phyloP scores from a whole-genome alignment of 2,797 vertebrate genomes.

The Xenops minutus region DNA sequence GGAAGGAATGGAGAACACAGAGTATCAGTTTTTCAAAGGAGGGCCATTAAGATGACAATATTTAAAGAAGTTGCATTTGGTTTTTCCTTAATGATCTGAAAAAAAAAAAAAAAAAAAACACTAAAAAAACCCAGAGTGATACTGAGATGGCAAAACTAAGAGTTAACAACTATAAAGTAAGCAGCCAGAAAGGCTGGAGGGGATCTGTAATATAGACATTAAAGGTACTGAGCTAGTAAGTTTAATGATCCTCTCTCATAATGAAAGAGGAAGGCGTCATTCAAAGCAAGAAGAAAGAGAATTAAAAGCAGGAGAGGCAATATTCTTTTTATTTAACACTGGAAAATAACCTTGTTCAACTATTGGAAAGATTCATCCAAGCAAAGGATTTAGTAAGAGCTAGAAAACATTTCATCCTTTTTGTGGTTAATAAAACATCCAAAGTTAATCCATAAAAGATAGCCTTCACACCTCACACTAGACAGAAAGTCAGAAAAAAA shows the following conservation, averaged over 20 bases:
- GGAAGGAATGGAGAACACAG: neutral
- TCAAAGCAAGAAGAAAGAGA: neutral
- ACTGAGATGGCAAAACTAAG: neutral
- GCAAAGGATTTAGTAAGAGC: neutral
- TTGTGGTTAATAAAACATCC: neutral
- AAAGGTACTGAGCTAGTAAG: neutral
- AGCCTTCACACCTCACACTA: neutral
- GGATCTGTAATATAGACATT: neutral
- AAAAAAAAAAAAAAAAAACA: neutral
- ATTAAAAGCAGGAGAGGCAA: neutral
- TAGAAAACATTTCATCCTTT: neutral
- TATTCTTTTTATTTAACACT: conserved; percentile 12
- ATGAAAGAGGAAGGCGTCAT: neutral
- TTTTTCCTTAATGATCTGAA: neutral
- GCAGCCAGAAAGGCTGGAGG: neutral
- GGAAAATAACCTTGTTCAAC: neutral
- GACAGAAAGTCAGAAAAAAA: neutral
- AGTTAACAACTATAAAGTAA: neutral
- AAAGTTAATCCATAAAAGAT: neutral
- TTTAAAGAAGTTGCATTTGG: neutral
- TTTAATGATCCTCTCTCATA: neutral
- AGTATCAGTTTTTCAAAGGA: neutral
- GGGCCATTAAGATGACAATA: neutral
- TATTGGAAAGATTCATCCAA: neutral
- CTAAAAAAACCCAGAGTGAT: neutral